Conservation (phyloP, 2,888 invertebrate species). For the Panzeria rudis region DNA sequence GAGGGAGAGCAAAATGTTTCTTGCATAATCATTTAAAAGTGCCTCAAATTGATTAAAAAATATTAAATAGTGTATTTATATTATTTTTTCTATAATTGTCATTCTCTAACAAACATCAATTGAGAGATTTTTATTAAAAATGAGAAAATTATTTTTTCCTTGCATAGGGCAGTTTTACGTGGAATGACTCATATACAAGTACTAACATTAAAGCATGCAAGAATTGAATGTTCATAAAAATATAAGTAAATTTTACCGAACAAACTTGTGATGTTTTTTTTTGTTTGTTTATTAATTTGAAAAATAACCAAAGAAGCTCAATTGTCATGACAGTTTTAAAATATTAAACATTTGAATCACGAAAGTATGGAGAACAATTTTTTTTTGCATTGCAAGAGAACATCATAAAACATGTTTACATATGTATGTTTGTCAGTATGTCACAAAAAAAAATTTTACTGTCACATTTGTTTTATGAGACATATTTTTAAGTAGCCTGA, state of each 20-base stretch:
- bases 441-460: not conserved
- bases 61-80: no score
- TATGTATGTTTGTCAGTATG: no score
- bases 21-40: no score
- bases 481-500: not conserved
- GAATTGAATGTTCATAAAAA: not conserved
- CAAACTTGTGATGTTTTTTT: not conserved
- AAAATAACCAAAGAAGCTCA: constrained; percentile 25
- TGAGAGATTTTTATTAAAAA: no score
- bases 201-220: not conserved
- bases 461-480: not conserved
- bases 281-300: not conserved
- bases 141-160: no score
- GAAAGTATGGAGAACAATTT: not conserved
- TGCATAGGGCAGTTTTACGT: no score
- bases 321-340: constrained; percentile 41
- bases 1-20: no score
- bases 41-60: no score
- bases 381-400: not conserved
- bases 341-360: constrained; percentile 2
- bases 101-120: no score
- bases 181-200: no score
- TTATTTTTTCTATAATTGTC: no score
- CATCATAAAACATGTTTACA: not conserved
- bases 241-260: not conserved